phyloP scores from a whole-genome alignment of 2,888 invertebrate species.

The Imbricaverruca yamaguchii region DNA sequence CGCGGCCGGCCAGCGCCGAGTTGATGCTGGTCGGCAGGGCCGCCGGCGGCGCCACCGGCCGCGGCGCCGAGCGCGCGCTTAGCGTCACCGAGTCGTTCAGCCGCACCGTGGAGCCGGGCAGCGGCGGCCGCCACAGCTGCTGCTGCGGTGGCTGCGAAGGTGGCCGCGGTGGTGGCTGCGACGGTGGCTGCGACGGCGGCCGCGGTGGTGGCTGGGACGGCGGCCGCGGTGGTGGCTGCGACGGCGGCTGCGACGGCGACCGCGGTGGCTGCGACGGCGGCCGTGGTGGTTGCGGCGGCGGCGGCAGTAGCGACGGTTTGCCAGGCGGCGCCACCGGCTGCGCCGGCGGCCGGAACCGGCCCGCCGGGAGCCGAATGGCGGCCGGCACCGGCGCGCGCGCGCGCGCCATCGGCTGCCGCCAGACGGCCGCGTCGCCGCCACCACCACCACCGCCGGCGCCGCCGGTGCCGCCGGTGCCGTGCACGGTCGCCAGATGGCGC shows the following conservation, averaged over 20 bases:
- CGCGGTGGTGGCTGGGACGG: background rate
- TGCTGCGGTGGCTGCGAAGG: slow-evolving; percentile 22
- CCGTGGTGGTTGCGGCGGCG: slow-evolving; percentile 59
- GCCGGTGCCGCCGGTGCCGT: slow-evolving; percentile 35
- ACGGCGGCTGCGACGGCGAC: slow-evolving; percentile 51
- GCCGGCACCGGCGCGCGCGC: slow-evolving; percentile 43
- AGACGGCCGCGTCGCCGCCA: slow-evolving; percentile 57
- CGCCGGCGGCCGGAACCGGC: slow-evolving; percentile 39
- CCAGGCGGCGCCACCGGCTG: slow-evolving; percentile 66
- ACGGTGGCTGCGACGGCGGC: background rate
- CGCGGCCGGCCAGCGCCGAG: slow-evolving; percentile 30
- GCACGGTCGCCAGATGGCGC: slow-evolving; percentile 56
- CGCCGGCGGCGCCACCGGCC: slow-evolving; percentile 46
- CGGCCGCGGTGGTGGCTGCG: slow-evolving; percentile 60
- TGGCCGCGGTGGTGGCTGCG: background rate
- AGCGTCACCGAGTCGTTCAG: background rate
- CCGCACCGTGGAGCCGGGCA: slow-evolving; percentile 37
- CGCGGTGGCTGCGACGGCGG: background rate
- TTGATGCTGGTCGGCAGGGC: slow-evolving; percentile 38
- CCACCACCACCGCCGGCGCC: slow-evolving; percentile 54
- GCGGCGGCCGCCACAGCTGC: slow-evolving; percentile 33
- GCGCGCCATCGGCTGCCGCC: slow-evolving; percentile 43
- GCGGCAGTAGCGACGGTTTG: slow-evolving; percentile 64
- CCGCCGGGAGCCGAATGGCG: slow-evolving; percentile 23
- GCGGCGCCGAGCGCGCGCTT: slow-evolving; percentile 31